Base-by-base conservation (phyloP, 2,888 invertebrate species). In the Patella pellucida region DNA sequence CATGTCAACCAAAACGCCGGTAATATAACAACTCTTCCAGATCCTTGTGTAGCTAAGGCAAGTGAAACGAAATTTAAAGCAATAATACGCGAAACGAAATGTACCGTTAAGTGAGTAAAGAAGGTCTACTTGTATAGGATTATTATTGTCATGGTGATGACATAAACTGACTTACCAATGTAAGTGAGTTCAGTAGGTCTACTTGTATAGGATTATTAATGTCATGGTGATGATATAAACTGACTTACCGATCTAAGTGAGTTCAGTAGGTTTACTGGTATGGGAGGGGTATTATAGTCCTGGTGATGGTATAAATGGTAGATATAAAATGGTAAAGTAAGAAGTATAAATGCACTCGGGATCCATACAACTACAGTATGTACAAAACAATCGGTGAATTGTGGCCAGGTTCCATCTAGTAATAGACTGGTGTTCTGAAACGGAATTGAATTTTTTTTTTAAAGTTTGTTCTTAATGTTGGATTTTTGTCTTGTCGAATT, bases 361-460 rank as follows among this genome's bases (percentile, higher is more conserved):
- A 94, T 92, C 97, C 98, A 99, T 72, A 96, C 93, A 50, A 98
- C 92, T 1, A 96, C 94, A 0, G 98, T 97, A 90, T 95, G 95
- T 92, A 97, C 95, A 91, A 98, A 97, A 91, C 98, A 99, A 88
- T 93, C 93, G 80, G 97, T 96, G 83, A 98, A 93, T 89, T 96
- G 95, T 56, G 97, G 88, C 82, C 86, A 88, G 12, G 79, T 75
- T 77, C 78, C 84, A 79, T 87, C 82, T 52, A 87, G 72, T 50
- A 87, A 76, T 9, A 81, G 76, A 70, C 79, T 76, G 23, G 80
- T 73, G 79, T 87, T 82, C 87, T 87, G 81, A 50, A 81, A 81
- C 27, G 27, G 76, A 74, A 27, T 68, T 14, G 71, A 15, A 41
- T n/a, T 50, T 14, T 52, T 2, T 50, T 41, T 41, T 9, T 41